phyloP scores from a whole-genome alignment of 2,797 vertebrate species.

The Petrocephalus schoutedeni region DNA sequence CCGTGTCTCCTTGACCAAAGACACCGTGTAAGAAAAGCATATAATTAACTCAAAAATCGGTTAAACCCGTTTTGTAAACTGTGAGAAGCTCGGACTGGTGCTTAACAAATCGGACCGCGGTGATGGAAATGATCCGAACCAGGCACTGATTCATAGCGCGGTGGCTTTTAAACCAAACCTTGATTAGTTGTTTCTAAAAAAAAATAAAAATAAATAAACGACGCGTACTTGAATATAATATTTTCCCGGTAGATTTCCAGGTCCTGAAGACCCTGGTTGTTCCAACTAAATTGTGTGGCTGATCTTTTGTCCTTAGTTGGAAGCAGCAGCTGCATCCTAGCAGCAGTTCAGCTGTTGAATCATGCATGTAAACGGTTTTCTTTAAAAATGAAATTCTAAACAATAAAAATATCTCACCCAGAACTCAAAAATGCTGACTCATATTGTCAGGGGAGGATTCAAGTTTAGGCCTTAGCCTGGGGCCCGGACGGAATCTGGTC shows the following conservation, averaged over 20 bases:
- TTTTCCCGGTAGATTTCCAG: not conserved
- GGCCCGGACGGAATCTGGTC: not conserved
- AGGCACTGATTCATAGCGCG: not conserved
- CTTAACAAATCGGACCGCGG: not conserved
- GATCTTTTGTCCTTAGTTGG: not conserved
- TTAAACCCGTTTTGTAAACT: not conserved
- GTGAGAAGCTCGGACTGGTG: not conserved
- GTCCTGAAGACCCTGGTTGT: not conserved
- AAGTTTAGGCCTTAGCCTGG: not conserved
- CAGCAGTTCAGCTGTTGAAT: not conserved
- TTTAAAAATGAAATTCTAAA: not conserved
- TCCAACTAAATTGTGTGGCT: not conserved
- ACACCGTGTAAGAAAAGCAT: not conserved
- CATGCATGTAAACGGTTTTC: not conserved
- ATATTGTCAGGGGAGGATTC: not conserved
- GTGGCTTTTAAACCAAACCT: not conserved
- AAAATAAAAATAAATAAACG: not conserved
- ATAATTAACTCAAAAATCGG: not conserved
- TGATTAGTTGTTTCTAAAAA: not conserved
- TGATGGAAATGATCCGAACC: not conserved
- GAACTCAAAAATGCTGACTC: not conserved
- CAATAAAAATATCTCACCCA: not conserved
- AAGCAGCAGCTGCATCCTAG: not conserved
- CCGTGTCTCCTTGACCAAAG: not conserved
- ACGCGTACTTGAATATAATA: not conserved